Evolutionary conservation across 2,797 vertebrate species (phyloP).

Genomic region (Rhinichthys osculus): DNA sequence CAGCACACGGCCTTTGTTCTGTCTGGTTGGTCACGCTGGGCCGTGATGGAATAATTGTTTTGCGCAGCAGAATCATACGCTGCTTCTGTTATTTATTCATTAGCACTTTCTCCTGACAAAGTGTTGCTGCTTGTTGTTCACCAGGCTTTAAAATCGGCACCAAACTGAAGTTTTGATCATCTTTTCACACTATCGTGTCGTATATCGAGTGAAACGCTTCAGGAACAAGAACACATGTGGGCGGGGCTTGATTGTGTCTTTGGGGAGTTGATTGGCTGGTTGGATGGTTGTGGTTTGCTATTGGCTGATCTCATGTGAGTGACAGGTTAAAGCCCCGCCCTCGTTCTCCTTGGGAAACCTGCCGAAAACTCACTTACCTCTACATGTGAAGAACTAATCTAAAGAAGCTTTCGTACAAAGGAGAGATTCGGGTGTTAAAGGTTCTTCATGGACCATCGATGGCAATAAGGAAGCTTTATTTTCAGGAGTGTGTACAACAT

Average conservation of each 20-base stretch:
- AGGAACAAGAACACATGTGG: background rate
- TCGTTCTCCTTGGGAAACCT: background rate
- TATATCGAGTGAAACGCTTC: background rate
- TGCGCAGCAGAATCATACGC: background rate
- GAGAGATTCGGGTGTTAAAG: too few species aligned
- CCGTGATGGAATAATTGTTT: background rate
- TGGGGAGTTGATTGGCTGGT: background rate
- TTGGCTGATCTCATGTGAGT: background rate
- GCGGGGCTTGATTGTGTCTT: background rate
- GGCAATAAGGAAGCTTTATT: too few species aligned
- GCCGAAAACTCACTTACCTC: too few species aligned
- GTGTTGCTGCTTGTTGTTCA: background rate
- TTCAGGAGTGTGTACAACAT: too few species aligned
- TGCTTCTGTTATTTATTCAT: background rate
- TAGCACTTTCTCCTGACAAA: background rate
- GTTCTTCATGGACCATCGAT: too few species aligned
- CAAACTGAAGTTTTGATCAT: background rate
- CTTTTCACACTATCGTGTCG: background rate
- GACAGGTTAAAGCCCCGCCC: background rate
- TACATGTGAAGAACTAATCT: too few species aligned
- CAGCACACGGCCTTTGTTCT: constrained; percentile 6
- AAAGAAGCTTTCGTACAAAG: too few species aligned
- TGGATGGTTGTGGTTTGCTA: background rate
- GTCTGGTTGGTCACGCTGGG: background rate
- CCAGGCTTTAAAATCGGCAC: background rate